These are phyloP conservation scores for Apotomis capreana DNA, from an alignment of 2,888 invertebrate genomes.

Conservation along the genomic window DNA sequence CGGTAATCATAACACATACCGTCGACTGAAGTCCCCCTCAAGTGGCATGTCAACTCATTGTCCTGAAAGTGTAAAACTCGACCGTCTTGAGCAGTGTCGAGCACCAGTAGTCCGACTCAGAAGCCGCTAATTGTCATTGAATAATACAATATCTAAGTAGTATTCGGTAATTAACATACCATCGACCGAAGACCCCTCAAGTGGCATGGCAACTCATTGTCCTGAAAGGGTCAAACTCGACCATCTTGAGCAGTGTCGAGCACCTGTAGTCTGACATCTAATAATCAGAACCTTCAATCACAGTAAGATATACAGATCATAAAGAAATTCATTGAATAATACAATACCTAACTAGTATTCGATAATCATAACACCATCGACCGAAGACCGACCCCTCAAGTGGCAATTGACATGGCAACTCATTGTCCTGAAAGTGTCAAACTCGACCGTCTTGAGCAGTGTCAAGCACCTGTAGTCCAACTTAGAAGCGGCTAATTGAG, in stretches of 20 bases:
- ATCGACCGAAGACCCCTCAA: neutral
- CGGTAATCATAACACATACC: too few species aligned
- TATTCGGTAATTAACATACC: too few species aligned
- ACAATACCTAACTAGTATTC: too few species aligned
- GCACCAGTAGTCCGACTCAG: constrained; percentile 4
- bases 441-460: neutral
- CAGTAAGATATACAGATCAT: too few species aligned
- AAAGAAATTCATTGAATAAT: too few species aligned
- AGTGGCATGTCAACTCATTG: neutral
- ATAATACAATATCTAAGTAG: too few species aligned
- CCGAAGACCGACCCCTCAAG: neutral
- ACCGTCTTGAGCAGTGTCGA: neutral
- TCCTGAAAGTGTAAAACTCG: neutral
- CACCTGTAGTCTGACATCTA: neutral
- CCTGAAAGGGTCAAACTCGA: neutral
- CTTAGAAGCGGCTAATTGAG: constrained; percentile 30
- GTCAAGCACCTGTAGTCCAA: neutral
- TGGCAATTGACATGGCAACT: neutral
- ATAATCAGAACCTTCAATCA: too few species aligned
- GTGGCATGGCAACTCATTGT: neutral
- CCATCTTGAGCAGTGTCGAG: neutral
- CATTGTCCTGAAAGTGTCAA: neutral
- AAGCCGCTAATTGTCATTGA: constrained; percentile 30
- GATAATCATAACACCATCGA: too few species aligned
- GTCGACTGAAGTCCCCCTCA: too few species aligned